Evolutionary conservation across 37 sponge, comb jelly and placozoan species (phyloP).

Genomic region (Amphimedon queenslandica): DNA sequence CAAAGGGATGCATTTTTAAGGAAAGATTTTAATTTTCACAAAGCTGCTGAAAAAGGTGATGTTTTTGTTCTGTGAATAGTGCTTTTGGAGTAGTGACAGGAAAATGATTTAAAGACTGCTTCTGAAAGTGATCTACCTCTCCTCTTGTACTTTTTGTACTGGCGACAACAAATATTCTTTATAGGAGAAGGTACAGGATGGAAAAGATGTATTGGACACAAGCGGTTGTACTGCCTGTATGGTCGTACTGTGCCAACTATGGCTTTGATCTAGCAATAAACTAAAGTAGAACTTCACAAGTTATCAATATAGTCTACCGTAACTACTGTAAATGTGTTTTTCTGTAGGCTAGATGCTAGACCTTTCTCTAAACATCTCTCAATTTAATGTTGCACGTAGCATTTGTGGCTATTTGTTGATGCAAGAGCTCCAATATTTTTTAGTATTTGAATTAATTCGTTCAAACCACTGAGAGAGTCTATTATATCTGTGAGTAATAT

Average conservation of each 20-base stretch:
- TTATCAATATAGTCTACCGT: conserved; percentile 22
- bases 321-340: background rate
- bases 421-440: conserved; percentile 24
- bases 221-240: conserved; percentile 19
- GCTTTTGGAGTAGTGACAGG: no score
- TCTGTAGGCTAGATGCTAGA: background rate
- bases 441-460: conserved; percentile 2
- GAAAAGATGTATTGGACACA: background rate
- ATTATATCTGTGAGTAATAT: conserved; percentile 23
- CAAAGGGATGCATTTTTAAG: no score
- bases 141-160: background rate
- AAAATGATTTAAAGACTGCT: no score
- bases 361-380: background rate
- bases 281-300: conserved; percentile 5
- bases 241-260: conserved; percentile 14
- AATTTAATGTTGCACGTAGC: conserved; percentile 10
- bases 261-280: conserved; percentile 7
- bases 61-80: no score
- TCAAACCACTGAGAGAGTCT: conserved; percentile 14
- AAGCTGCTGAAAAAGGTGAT: no score
- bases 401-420: conserved; percentile 3
- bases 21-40: no score
- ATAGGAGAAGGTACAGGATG: background rate
- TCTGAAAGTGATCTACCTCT: no score
- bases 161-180: background rate